Evolutionary conservation across 2,888 invertebrate genomes (phyloP).

Genomic region (Sthenelais limicola): DNA sequence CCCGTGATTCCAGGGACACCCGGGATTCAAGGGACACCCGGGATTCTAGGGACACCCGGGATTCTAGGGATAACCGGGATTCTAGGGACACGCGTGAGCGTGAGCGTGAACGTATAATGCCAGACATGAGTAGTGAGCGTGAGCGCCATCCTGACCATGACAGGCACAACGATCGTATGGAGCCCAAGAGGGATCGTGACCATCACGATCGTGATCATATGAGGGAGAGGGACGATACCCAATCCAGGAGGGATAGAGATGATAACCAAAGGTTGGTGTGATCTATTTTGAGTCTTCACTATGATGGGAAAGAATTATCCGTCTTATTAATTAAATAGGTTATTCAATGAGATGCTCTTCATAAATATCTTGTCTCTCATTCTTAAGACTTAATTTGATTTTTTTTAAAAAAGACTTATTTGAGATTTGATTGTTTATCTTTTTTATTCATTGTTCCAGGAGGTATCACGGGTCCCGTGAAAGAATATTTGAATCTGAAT

Average conservation of each 20-base stretch:
- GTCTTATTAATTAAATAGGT: too few relatives aligned
- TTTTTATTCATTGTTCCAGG: too few relatives aligned
- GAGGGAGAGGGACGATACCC: conserved; percentile 10
- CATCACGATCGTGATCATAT: conserved; percentile 26
- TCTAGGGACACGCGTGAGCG: background rate
- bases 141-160: conserved; percentile 18
- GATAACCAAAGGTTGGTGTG: conserved; percentile 30
- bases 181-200: conserved; percentile 13
- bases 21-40: background rate
- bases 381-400: too few relatives aligned
- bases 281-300: too few relatives aligned
- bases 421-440: too few relatives aligned
- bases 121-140: background rate
- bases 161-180: conserved; percentile 8
- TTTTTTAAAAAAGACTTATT: too few relatives aligned
- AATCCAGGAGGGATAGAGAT: background rate
- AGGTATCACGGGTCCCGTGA: conserved; percentile 21
- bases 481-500: conserved; percentile 20
- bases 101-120: conserved; percentile 1
- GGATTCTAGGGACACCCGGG: background rate
- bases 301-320: too few relatives aligned
- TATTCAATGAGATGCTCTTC: too few relatives aligned
- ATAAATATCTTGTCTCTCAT: too few relatives aligned
- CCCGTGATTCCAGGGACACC: conserved; percentile 20
- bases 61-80: conserved; percentile 5